Percentiles rank a stretch among this genome's conserved stretches.
Evolutionary conservation across 2,113 vertebrate genomes (phyloP).

Genomic region (Psilopsiagon aurifrons): DNA sequence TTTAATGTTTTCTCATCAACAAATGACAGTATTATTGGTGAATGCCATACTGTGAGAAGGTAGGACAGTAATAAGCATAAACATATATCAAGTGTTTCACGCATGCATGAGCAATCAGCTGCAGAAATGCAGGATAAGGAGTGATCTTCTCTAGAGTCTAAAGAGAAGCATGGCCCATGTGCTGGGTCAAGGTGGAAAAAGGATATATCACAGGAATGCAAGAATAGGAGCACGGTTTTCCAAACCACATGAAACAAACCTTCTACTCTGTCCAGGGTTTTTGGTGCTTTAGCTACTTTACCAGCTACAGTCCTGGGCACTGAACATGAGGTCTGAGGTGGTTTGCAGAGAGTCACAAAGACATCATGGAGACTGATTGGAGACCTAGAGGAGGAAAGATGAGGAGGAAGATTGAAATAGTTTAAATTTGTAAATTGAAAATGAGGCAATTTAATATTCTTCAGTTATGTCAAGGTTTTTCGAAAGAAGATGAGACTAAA

Average conservation of each 20-base stretch:
- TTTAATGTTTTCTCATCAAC: not conserved
- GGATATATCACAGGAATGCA: not conserved
- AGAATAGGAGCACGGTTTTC: not conserved
- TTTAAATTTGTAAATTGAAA: not conserved
- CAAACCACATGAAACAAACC: not conserved
- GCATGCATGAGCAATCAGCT: not conserved
- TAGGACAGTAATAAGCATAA: not conserved
- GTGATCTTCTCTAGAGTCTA: not conserved
- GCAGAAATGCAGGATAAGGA: not conserved
- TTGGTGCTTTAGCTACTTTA: not conserved
- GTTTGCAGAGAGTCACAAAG: not conserved
- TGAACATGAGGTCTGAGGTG: not conserved
- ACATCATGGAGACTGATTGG: not conserved
- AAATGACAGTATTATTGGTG: not conserved
- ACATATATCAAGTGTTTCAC: not conserved
- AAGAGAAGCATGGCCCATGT: not conserved
- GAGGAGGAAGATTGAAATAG: not conserved
- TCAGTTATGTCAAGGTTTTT: not conserved
- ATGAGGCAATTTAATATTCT: not conserved
- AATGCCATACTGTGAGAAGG: not conserved
- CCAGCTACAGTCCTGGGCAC: not conserved
- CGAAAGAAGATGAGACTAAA: not conserved
- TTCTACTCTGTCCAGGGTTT: not conserved
- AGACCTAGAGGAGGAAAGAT: not conserved
- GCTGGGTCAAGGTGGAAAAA: not conserved